These are phyloP conservation scores for Cecropterus lyciades DNA, from an alignment of 1,140 invertebrate species.

Conservation along the genomic window DNA sequence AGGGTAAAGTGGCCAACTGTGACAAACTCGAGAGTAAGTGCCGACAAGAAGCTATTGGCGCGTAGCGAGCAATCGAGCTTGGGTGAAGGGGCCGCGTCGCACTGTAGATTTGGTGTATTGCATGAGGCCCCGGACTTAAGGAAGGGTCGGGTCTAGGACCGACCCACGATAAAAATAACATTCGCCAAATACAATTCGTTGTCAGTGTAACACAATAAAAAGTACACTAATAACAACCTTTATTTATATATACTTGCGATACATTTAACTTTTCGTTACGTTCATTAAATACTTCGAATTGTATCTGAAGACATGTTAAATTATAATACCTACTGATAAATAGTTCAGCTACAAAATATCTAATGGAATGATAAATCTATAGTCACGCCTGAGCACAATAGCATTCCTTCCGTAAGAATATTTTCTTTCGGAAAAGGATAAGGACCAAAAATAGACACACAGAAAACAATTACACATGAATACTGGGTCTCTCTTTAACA, in stretches of 20 bases:
- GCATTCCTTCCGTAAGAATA: slow-evolving; percentile 3
- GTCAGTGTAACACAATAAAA: not conserved
- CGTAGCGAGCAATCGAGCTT: slow-evolving; percentile 79
- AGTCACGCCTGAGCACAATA: slow-evolving; percentile 22
- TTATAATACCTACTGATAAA: slow-evolving; percentile 20
- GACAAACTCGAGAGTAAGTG: slow-evolving; percentile 98
- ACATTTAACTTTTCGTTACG: not conserved
- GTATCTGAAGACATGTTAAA: slow-evolving; percentile 28
- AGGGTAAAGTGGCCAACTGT: slow-evolving; percentile 98
- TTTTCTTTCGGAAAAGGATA: slow-evolving; percentile 16
- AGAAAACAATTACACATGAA: slow-evolving; percentile 28
- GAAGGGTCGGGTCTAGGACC: slow-evolving; percentile 57
- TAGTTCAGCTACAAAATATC: slow-evolving; percentile 13
- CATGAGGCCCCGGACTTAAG: slow-evolving; percentile 76
- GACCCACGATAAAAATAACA: slow-evolving; percentile 59
- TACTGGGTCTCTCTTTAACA: slow-evolving; percentile 19
- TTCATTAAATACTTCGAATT: slow-evolving; percentile 6
- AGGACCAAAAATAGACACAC: slow-evolving; percentile 9
- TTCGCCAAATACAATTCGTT: slow-evolving; percentile 31
- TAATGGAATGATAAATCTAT: slow-evolving; percentile 18
- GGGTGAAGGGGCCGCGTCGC: slow-evolving; percentile 80
- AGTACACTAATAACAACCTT: not conserved
- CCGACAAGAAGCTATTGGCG: slow-evolving; percentile 80
- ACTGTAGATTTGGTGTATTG: slow-evolving; percentile 80
- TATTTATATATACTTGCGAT: not conserved